phyloP scores from a whole-genome alignment of 2,888 invertebrate species.

The Germaria angustata region DNA sequence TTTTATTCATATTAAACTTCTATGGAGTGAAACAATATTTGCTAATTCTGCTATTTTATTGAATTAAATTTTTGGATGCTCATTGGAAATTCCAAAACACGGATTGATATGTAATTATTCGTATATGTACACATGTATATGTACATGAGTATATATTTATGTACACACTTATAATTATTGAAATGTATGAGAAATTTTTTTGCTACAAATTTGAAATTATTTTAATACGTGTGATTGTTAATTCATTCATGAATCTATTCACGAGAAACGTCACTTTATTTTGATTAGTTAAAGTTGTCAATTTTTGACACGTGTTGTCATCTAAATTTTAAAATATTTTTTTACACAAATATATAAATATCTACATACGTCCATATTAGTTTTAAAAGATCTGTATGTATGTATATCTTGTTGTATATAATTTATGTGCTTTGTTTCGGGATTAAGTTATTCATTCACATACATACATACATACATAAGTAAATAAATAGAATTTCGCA shows the following conservation, averaged over 20 bases:
- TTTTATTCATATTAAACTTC: no score
- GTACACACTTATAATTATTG: no score
- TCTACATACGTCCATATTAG: no score
- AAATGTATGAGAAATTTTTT: no score
- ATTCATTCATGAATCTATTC: slow-evolving; percentile 13
- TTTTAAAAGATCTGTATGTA: slow-evolving; percentile 66
- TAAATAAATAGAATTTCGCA: background rate
- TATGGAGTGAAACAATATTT: background rate
- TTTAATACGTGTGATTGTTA: slow-evolving; percentile 28
- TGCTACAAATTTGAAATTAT: background rate
- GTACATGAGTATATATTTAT: background rate
- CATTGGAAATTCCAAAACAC: background rate
- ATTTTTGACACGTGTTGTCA: slow-evolving; percentile 78
- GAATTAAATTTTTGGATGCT: slow-evolving; percentile 12
- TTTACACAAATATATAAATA: slow-evolving; percentile 59
- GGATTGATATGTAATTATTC: no score
- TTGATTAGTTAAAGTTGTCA: slow-evolving; percentile 78
- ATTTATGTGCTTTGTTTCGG: slow-evolving; percentile 2
- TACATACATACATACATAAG: no score
- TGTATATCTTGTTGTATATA: slow-evolving; percentile 60
- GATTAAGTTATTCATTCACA: no score
- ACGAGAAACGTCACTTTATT: slow-evolving; percentile 32
- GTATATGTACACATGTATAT: background rate
- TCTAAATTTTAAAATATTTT: slow-evolving; percentile 77
- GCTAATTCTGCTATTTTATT: background rate